Evolutionary conservation across 2,797 vertebrate species (phyloP).

Genomic region (Hyperoplus immaculatus): DNA sequence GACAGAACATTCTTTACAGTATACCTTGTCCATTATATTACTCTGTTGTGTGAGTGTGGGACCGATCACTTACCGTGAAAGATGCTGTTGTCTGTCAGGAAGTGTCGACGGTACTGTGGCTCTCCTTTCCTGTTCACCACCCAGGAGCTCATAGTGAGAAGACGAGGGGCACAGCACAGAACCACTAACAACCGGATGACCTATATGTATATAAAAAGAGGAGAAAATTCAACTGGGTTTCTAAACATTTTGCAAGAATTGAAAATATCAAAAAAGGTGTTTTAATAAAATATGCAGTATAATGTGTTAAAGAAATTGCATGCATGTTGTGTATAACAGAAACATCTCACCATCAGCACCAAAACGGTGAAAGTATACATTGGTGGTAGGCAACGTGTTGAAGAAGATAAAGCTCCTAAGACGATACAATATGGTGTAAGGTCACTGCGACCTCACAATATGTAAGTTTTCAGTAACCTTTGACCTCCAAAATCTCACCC

Average conservation of each 20-base stretch:
- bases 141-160: constrained; percentile 88
- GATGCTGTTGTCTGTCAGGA: constrained; percentile 93
- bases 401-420: too few relatives aligned
- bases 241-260: neutral
- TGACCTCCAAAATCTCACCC: too few relatives aligned
- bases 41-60: constrained; percentile 15
- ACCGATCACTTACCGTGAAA: constrained; percentile 90
- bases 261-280: neutral
- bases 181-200: constrained; percentile 14
- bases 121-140: constrained; percentile 85
- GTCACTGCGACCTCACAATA: too few relatives aligned
- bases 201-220: constrained; percentile 6
- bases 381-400: too few relatives aligned
- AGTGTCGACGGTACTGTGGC: constrained; percentile 93
- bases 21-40: too few relatives aligned
- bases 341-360: neutral
- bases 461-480: too few relatives aligned
- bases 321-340: neutral
- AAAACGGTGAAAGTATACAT: too few relatives aligned
- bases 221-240: constrained; percentile 5
- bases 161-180: neutral
- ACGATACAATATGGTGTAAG: too few relatives aligned
- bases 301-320: neutral
- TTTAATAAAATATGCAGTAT: neutral
- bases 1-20: neutral